phyloP scores from a whole-genome alignment of 2,888 invertebrate species.

The Corbicula japonica region DNA sequence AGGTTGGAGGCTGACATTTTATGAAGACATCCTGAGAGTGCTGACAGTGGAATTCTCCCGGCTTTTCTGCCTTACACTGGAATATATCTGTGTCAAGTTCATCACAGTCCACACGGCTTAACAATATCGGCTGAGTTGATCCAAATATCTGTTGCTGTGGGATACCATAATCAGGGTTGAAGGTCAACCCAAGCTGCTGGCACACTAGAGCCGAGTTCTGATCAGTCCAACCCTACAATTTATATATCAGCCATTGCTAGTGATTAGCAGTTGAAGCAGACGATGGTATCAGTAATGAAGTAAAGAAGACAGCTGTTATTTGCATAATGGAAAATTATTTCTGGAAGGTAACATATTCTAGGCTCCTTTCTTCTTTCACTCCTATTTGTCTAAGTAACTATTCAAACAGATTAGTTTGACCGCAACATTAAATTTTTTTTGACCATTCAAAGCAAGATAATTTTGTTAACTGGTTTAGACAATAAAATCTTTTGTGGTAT shows the following conservation, averaged over 20 bases:
- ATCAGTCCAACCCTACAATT: slow-evolving; percentile 94
- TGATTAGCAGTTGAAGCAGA: no score
- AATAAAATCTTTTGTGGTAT: not conserved
- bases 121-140: slow-evolving; percentile 86
- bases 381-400: no score
- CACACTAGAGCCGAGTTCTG: slow-evolving; percentile 97
- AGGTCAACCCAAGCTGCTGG: slow-evolving; percentile 96
- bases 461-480: not conserved
- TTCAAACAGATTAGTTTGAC: no score
- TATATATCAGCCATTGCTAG: no score
- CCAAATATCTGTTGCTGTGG: slow-evolving; percentile 90
- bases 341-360: no score
- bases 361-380: no score
- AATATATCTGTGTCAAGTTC: slow-evolving; percentile 96
- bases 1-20: slow-evolving; percentile 86
- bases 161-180: slow-evolving; percentile 96
- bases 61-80: slow-evolving; percentile 92
- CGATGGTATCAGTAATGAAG: no score
- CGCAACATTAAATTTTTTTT: no score
- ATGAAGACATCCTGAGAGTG: slow-evolving; percentile 84
- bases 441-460: no score
- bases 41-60: slow-evolving; percentile 88
- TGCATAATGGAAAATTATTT: no score
- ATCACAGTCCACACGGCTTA: slow-evolving; percentile 95
- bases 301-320: no score